Percentiles rank a stretch among this genome's conserved stretches.
Evolutionary conservation across 2,797 vertebrate species (phyloP).

Genomic region (Spea hammondii): DNA sequence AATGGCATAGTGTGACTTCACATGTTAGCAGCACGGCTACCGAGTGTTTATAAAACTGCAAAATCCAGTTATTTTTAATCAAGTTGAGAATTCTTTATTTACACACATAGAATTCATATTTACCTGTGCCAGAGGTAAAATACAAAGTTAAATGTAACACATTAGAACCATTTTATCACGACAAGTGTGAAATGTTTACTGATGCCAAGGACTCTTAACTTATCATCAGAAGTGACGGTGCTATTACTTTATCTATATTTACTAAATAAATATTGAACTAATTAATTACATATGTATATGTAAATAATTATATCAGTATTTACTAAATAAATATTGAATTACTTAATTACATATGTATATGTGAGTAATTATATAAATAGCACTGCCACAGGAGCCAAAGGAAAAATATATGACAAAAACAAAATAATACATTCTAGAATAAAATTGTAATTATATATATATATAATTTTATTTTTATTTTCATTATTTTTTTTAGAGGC

Average conservation of each 20-base stretch:
- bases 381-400: background rate
- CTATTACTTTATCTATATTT: slow-evolving; percentile 30
- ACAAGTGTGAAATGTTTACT: slow-evolving; percentile 32
- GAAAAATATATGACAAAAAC: background rate
- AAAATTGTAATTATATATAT: background rate
- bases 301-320: background rate
- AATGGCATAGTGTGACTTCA: slow-evolving; percentile 40
- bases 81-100: slow-evolving; percentile 27
- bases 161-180: slow-evolving; percentile 25
- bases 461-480: no score
- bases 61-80: slow-evolving; percentile 17
- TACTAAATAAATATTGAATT: slow-evolving; percentile 35
- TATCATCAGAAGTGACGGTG: slow-evolving; percentile 10
- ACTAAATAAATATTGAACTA: slow-evolving; percentile 33
- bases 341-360: slow-evolving; percentile 28
- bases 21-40: slow-evolving; percentile 25
- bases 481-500: no score
- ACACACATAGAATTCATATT: slow-evolving; percentile 40
- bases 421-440: background rate
- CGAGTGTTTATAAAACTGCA: slow-evolving; percentile 34
- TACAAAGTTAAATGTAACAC: slow-evolving; percentile 10
- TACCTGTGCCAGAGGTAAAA: slow-evolving; percentile 43
- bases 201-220: slow-evolving; percentile 27
- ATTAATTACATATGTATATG: slow-evolving; percentile 26
- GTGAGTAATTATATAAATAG: background rate